A percentile compares a stretch with the other conserved stretches of the same genome.
These are phyloP conservation scores for Spongia lamella DNA, from an alignment of 37 sponge, comb jelly and placozoan species.

Conservation along the genomic window DNA sequence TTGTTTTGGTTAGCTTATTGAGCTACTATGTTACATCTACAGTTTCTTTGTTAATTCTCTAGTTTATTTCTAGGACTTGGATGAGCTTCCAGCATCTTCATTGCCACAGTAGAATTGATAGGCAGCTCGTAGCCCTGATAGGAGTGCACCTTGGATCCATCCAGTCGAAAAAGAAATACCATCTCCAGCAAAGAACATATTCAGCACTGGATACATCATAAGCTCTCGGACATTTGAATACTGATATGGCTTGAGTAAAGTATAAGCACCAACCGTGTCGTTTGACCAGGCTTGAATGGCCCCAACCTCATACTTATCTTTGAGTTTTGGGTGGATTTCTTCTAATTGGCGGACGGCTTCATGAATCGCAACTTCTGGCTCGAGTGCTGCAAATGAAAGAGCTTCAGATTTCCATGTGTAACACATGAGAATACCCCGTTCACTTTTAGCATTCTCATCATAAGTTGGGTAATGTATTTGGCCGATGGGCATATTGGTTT, in stretches of 20 bases:
- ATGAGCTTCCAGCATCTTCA: conserved; percentile 22
- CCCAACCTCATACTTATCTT: conserved; percentile 34
- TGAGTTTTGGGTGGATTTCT: conserved; percentile 46
- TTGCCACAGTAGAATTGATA: conserved; percentile 61
- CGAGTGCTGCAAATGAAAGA: conserved; percentile 46
- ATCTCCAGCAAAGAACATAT: conserved; percentile 69
- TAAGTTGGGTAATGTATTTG: conserved; percentile 51
- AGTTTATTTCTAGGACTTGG: too few relatives aligned
- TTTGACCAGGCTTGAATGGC: conserved; percentile 50
- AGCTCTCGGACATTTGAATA: neutral
- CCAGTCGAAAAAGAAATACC: conserved; percentile 54
- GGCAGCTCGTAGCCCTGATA: conserved; percentile 62
- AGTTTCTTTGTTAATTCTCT: too few relatives aligned
- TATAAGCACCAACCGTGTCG: conserved; percentile 54
- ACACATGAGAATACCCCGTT: conserved; percentile 32
- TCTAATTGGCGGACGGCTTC: conserved; percentile 42
- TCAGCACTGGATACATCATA: conserved; percentile 28
- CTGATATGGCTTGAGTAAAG: conserved; percentile 31
- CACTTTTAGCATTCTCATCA: conserved; percentile 2
- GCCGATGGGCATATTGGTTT: conserved; percentile 38
- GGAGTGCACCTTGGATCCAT: conserved; percentile 78
- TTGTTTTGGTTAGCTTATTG: too few relatives aligned
- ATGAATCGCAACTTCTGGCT: conserved; percentile 18
- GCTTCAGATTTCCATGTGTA: conserved; percentile 69
- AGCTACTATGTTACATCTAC: too few relatives aligned